Evolutionary conservation across 2,797 vertebrate genomes (phyloP).

Genomic region (Distichodus sexfasciatus): DNA sequence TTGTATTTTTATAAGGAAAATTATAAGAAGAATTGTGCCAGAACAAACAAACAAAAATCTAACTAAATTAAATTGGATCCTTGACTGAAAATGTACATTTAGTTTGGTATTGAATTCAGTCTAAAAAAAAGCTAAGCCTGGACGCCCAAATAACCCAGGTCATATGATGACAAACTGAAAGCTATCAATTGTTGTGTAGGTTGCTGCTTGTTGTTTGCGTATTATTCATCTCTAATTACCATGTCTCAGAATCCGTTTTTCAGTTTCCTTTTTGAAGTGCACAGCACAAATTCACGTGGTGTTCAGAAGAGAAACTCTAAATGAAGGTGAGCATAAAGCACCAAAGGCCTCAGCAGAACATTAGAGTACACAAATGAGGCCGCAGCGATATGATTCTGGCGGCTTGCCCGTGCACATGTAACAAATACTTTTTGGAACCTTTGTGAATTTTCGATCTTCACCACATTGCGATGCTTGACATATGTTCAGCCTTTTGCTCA

Average conservation of each 20-base stretch:
- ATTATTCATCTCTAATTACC: background rate
- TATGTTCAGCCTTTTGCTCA: constrained; percentile 3
- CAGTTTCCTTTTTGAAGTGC: constrained; percentile 10
- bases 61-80: too few species aligned
- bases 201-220: background rate
- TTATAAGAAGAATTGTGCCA: too few species aligned
- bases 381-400: background rate
- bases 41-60: too few species aligned
- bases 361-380: background rate
- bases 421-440: background rate
- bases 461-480: background rate
- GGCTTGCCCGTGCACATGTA: background rate
- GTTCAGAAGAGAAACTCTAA: background rate
- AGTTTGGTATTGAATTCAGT: too few species aligned
- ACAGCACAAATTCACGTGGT: background rate
- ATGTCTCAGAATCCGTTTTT: constrained; percentile 1
- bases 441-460: too few species aligned
- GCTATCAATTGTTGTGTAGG: background rate
- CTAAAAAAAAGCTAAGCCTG: too few species aligned
- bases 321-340: background rate
- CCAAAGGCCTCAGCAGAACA: background rate
- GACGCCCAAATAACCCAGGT: too few species aligned
- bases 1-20: too few species aligned
- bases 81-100: too few species aligned
- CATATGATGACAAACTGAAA: background rate